A percentile compares a stretch with the other conserved stretches of the same genome.
Evolutionary conservation across 2,888 invertebrate species (phyloP).

Genomic region (Lithosia quadra): DNA sequence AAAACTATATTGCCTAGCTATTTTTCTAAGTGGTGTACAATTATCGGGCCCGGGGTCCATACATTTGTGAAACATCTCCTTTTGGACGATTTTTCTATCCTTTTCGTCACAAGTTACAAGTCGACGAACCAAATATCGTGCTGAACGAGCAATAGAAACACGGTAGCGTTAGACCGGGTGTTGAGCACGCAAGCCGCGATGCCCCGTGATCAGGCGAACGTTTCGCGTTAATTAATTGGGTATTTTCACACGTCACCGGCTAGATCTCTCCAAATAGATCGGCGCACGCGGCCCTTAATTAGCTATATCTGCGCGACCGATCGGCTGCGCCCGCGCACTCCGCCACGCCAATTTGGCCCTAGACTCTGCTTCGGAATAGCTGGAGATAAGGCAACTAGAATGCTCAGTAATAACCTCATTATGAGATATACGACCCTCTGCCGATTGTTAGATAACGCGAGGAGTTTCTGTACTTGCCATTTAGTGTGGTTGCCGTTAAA

Average conservation of each 20-base stretch:
- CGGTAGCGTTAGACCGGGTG: constrained; percentile 65
- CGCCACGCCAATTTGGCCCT: constrained; percentile 86
- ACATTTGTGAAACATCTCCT: no score
- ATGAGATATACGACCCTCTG: constrained; percentile 80
- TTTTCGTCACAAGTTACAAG: no score
- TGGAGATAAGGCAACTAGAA: constrained; percentile 79
- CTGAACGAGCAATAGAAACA: constrained; percentile 66
- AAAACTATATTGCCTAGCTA: no score
- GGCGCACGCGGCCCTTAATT: constrained; percentile 84
- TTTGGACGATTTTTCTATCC: no score
- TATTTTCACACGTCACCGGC: constrained; percentile 86
- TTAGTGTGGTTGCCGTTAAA: constrained; percentile 35
- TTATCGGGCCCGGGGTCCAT: no score
- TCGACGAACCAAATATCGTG: constrained; percentile 53
- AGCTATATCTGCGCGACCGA: constrained; percentile 80
- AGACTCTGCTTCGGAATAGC: constrained; percentile 76
- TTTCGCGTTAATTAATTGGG: constrained; percentile 86
- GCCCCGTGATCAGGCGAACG: constrained; percentile 71
- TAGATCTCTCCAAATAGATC: constrained; percentile 86
- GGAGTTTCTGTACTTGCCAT: constrained; percentile 55
- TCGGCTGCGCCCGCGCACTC: constrained; percentile 80
- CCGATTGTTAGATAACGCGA: constrained; percentile 72
- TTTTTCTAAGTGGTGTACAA: no score
- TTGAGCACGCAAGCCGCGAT: constrained; percentile 79
- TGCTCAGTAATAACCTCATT: constrained; percentile 85